Evolutionary conservation across 2,797 vertebrate genomes (phyloP).

Genomic region (Neopelma chrysocephalum): DNA sequence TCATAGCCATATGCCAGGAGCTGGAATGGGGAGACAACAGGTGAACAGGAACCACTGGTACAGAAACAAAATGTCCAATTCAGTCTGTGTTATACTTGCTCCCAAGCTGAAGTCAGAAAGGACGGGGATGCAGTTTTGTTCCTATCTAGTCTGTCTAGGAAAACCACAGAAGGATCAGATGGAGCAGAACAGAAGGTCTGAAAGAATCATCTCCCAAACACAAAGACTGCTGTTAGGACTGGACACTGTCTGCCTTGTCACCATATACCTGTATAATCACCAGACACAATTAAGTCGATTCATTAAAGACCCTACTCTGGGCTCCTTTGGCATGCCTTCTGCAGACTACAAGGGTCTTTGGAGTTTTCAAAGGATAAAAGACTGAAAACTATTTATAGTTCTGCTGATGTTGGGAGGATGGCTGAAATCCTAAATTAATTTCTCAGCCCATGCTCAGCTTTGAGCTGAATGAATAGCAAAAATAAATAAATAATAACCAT

Average conservation of each 20-base stretch:
- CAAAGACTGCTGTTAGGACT: background rate
- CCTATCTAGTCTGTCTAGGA: background rate
- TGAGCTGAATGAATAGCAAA: background rate
- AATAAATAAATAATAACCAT: constrained; percentile 37
- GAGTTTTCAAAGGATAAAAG: constrained; percentile 37
- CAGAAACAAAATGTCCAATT: background rate
- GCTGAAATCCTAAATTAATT: constrained; percentile 11
- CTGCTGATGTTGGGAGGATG: background rate
- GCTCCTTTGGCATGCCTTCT: constrained; percentile 7
- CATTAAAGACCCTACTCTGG: background rate
- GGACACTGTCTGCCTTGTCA: constrained; percentile 30
- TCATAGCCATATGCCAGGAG: background rate
- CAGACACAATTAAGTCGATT: constrained; percentile 17
- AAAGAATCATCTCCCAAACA: constrained; percentile 6
- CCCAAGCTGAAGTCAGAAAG: background rate
- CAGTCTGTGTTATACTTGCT: too few species aligned
- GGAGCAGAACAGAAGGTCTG: background rate
- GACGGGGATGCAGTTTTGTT: background rate
- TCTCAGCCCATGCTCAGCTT: background rate
- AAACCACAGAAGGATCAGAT: background rate
- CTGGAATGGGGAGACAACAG: background rate
- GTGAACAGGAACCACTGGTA: background rate
- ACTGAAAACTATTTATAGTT: constrained; percentile 32
- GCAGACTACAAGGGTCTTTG: background rate
- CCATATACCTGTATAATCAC: constrained; percentile 22